Base-by-base conservation (phyloP, 2,888 invertebrate genomes). In the Lissonota sp. region DNA sequence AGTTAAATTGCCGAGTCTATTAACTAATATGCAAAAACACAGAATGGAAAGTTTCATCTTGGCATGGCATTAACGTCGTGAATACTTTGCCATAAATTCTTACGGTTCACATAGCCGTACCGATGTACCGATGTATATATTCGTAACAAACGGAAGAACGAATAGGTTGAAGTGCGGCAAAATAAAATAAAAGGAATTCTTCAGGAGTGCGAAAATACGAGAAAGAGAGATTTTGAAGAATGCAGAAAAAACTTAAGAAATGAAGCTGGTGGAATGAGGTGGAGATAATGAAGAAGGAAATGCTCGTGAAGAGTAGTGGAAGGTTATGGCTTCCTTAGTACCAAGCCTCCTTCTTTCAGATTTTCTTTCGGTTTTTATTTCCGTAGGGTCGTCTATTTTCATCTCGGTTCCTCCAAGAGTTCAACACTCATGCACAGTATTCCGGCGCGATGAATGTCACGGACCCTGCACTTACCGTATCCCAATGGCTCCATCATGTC, bases 1-100 rank as follows among this genome's bases (percentile, higher is more conserved):
- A 77, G 78, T 77, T 84, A 80, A 87, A 87, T 84, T 84, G 82
- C 79, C 66, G 81, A 85, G 83, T 83, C 80, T 81, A 86, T 84
- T 84, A 85, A 86, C 80, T 83, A 80, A 82, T 84, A 84, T 85
- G 76, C 82, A 82, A 82, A 80, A 73, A 77, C 26, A 10, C 60
- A 53, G 77, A 26, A 75, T 69, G 63, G 44, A 78, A 70, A 64
- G 62, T 76, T 82, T 76, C 26, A 74, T 79, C 57, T 46, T 55
- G 26, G 7, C 26, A 66, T 8, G 55, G 14, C 37, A 58, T 49
- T 37, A 53, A 12, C 39, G 12, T n/a, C 16, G 60, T 70, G 44
- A 57, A 53, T 37, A 71, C 37, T 53, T 26, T 40, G 53, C 12
- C 53, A 63, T 63, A 72, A 62, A n/a, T n/a, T 12, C 51, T 57